Evolutionary conservation across 2,113 vertebrate species (phyloP).

Genomic region (Salvelinus alpinus): DNA sequence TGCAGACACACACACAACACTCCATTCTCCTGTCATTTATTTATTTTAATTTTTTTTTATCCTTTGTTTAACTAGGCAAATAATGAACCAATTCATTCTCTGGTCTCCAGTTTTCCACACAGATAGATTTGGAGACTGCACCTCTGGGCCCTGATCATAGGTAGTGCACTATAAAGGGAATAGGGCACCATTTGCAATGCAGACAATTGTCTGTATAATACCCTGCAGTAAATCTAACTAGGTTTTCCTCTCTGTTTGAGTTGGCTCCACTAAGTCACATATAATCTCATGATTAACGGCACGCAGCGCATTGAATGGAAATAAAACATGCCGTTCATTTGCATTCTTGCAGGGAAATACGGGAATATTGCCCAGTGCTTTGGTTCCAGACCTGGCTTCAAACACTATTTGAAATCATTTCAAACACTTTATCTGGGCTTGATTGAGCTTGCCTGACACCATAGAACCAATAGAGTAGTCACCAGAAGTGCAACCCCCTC

Average conservation of each 20-base stretch:
- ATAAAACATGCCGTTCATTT: constrained; percentile 47
- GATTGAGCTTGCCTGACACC: too few relatives aligned
- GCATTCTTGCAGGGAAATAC: neutral
- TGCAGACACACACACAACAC: too few relatives aligned
- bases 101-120: neutral
- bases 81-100: neutral
- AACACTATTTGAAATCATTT: too few relatives aligned
- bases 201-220: too few relatives aligned
- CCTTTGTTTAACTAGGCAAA: constrained; percentile 1
- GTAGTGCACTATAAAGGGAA: too few relatives aligned
- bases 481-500: too few relatives aligned
- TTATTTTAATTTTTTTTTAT: too few relatives aligned
- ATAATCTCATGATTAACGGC: constrained; percentile 33
- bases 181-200: too few relatives aligned
- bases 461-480: too few relatives aligned
- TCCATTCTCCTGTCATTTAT: constrained; percentile 3
- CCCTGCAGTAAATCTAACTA: constrained; percentile 21
- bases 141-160: too few relatives aligned
- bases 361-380: neutral
- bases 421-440: constrained; percentile 5
- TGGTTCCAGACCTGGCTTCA: too few relatives aligned
- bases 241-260: constrained; percentile 25
- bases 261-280: constrained; percentile 33
- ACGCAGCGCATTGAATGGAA: constrained; percentile 23
- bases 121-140: too few relatives aligned